Evolutionary conservation across 1,140 invertebrate genomes (phyloP).

Genomic region (Dryas iulia): DNA sequence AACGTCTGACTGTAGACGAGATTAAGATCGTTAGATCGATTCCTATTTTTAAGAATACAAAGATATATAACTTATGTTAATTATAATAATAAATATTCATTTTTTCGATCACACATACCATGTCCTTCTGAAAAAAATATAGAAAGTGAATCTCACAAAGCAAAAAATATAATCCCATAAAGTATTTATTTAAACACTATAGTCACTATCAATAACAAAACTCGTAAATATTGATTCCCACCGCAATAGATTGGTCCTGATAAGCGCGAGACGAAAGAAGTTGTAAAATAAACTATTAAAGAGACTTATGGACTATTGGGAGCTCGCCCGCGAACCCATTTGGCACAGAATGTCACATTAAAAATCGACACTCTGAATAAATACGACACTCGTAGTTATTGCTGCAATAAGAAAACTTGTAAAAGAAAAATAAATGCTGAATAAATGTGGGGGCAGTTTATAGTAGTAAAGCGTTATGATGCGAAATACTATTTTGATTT

Average conservation of each 20-base stretch:
- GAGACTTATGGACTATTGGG: neutral
- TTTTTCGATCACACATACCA: no score
- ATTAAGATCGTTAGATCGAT: no score
- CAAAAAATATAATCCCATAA: no score
- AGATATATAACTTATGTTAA: no score
- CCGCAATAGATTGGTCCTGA: neutral
- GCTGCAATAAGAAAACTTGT: neutral
- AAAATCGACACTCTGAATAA: slow-evolving; percentile 1
- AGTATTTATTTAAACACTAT: no score
- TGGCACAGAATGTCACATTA: slow-evolving; percentile 7
- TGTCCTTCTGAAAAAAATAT: no score
- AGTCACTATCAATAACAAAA: neutral
- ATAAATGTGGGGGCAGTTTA: neutral
- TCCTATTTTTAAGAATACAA: no score
- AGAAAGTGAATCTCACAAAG: no score
- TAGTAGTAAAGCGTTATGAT: no score
- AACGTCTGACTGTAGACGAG: no score
- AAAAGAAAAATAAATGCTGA: neutral
- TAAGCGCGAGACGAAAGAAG: neutral
- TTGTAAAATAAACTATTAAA: slow-evolving; percentile 3
- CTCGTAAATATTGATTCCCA: neutral
- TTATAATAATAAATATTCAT: no score
- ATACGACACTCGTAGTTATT: neutral
- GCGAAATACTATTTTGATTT: no score
- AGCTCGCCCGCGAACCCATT: slow-evolving; percentile 2